Conservation (phyloP, 2,888 invertebrate genomes). For the Xestoiulus laeticollis region DNA sequence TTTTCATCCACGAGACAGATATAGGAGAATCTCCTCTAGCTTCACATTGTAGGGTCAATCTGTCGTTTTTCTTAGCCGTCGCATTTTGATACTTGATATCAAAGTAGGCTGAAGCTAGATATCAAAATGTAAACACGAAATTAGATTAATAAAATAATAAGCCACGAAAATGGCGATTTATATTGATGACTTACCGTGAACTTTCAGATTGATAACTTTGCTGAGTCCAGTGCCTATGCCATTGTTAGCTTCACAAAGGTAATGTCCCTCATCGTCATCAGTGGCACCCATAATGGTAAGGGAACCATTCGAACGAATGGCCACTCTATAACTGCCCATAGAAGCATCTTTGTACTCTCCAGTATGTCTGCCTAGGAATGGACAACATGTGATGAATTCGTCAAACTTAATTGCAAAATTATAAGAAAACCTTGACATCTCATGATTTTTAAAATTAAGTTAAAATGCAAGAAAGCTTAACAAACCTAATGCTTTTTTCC, state of each 20-base stretch:
- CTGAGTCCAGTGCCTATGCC: slow-evolving; percentile 53
- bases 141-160: neutral
- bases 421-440: neutral
- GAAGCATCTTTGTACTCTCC: slow-evolving; percentile 51
- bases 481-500: slow-evolving; percentile 71
- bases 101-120: slow-evolving; percentile 86
- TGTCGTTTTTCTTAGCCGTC: slow-evolving; percentile 88
- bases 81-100: slow-evolving; percentile 91
- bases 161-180: neutral
- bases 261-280: slow-evolving; percentile 53
- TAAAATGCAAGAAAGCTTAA: neutral
- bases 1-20: slow-evolving; percentile 94
- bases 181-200: slow-evolving; percentile 43
- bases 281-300: slow-evolving; percentile 47
- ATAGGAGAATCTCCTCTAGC: slow-evolving; percentile 91
- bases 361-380: slow-evolving; percentile 53
- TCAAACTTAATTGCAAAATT: neutral
- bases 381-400: slow-evolving; percentile 36
- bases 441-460: neutral
- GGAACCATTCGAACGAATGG: slow-evolving; percentile 48
- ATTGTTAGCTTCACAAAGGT: slow-evolving; percentile 53
- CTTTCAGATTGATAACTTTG: slow-evolving; percentile 51
- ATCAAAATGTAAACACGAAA: neutral
- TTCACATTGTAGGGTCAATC: slow-evolving; percentile 86
- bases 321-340: slow-evolving; percentile 42